These are phyloP conservation scores for Pseudobourletiella spinata DNA, from an alignment of 1,140 invertebrate species.

Conservation along the genomic window DNA sequence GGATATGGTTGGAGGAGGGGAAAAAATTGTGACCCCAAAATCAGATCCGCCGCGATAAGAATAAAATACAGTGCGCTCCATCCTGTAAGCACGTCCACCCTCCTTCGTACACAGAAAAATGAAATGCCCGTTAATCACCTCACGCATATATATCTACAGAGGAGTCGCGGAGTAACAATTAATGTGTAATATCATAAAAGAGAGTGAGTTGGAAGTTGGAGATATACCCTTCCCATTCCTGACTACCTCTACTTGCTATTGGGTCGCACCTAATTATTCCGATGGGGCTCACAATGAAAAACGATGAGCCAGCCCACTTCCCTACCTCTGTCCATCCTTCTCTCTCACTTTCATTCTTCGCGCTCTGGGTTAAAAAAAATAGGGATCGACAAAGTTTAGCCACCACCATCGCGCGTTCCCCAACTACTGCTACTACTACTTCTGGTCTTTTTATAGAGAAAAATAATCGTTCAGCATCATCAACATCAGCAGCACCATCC, in stretches of 20 bases:
- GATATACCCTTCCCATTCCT: no score
- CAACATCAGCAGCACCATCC: neutral
- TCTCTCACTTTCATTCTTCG: neutral
- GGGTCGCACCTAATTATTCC: slow-evolving; percentile 17
- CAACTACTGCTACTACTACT: neutral
- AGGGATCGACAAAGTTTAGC: no score
- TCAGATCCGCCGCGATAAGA: slow-evolving; percentile 21
- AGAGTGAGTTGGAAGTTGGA: no score
- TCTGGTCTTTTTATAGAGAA: neutral
- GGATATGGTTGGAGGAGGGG: no score
- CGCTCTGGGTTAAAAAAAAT: no score
- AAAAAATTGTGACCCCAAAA: slow-evolving; percentile 18
- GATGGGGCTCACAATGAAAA: neutral
- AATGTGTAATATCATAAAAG: no score
- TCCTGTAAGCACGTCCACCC: no score
- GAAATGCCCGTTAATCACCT: neutral
- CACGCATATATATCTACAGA: neutral
- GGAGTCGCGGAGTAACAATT: no score
- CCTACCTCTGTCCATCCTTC: neutral
- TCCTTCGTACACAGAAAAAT: neutral
- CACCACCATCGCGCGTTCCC: neutral
- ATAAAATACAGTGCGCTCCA: neutral
- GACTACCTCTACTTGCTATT: neutral
- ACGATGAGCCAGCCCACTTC: neutral
- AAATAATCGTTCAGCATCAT: neutral